Evolutionary conservation across 1,140 invertebrate genomes (phyloP).

Genomic region (Trichomalopsis sarcophagae): DNA sequence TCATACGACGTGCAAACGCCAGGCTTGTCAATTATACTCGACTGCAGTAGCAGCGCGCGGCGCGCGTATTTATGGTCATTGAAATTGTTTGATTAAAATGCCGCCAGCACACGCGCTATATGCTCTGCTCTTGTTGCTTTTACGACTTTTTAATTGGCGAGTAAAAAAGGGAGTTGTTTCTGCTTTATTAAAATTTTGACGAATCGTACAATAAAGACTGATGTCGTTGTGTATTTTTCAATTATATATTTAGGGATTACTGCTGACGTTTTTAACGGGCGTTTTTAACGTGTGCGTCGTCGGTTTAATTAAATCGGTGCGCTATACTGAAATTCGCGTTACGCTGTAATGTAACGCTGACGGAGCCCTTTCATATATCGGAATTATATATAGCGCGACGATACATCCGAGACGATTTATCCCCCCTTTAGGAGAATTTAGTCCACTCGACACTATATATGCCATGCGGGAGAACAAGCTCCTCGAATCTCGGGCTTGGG

Average conservation of each 20-base stretch:
- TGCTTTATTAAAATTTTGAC: neutral
- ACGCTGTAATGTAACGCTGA: too few relatives aligned
- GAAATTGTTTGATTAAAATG: conserved; percentile 51
- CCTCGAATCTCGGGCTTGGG: neutral
- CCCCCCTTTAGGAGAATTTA: too few relatives aligned
- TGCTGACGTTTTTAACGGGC: too few relatives aligned
- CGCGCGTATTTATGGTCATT: conserved; percentile 43
- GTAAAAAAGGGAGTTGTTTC: conserved; percentile 11
- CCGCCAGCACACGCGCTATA: neutral
- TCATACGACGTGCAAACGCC: conserved; percentile 5
- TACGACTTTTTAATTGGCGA: conserved; percentile 29
- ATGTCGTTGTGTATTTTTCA: too few relatives aligned
- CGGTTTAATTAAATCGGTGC: too few relatives aligned
- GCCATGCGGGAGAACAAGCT: neutral
- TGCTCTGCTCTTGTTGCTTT: conserved; percentile 15
- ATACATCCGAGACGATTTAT: too few relatives aligned
- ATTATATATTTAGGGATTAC: too few relatives aligned
- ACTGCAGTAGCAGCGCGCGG: neutral
- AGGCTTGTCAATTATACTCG: conserved; percentile 41
- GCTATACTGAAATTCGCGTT: too few relatives aligned
- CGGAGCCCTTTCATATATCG: too few relatives aligned
- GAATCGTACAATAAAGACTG: neutral
- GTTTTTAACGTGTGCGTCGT: too few relatives aligned
- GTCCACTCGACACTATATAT: too few relatives aligned
- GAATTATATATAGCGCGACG: too few relatives aligned